Evolutionary conservation across 2,113 vertebrate species (phyloP), one percentile per base, ranked within the genome.

Genomic region (Tiliqua scincoides): DNA sequence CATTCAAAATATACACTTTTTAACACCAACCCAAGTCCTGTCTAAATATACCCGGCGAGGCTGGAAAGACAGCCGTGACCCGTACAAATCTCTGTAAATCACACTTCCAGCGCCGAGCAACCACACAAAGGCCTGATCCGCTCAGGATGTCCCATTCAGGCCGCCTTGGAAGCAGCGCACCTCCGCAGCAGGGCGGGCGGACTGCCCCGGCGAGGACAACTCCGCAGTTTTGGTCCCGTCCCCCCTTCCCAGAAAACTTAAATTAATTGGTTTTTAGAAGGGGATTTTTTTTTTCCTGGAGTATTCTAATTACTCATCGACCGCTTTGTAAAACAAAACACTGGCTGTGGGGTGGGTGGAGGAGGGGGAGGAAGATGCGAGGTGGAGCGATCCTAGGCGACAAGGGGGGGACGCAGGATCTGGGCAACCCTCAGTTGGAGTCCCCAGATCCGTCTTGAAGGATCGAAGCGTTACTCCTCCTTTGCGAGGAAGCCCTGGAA

Each of bases 1-100:
- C 96, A 96, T 97, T 97, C 96, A 98, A 97, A 97, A 97, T 97
- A 96, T 96, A 97, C 96, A 98, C 97, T 98, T 97, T 99, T 98
- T 98, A 98, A 98, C 97, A 98, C 97, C 97, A 97, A 96, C 96
- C 96, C 96, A 96, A 98, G 97, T 97, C 97, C 96, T 97, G 97
- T 98, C 97, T 97, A 98, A 98, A 99, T 98, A 98, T 97, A 97
- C 96, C 96, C 96, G 96, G 96, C 96, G 97, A 97, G 96, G 94
- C 95, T 95, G 95, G 95, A 97, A 96, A 96, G 96, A 96, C 95
- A 95, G 94, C 96, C 97, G 94, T 98, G 97, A 97, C 97, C 97
- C 97, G 95, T 97, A 97, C 97, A 98, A 97, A 97, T 97, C 96
- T 96, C 91, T 97, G 97, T 98, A 98, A 98, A 98, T 97, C 98